These are phyloP conservation scores for Holothuria scabra DNA, from an alignment of 53 echinoderm and acorn worm species.

Conservation along the genomic window DNA sequence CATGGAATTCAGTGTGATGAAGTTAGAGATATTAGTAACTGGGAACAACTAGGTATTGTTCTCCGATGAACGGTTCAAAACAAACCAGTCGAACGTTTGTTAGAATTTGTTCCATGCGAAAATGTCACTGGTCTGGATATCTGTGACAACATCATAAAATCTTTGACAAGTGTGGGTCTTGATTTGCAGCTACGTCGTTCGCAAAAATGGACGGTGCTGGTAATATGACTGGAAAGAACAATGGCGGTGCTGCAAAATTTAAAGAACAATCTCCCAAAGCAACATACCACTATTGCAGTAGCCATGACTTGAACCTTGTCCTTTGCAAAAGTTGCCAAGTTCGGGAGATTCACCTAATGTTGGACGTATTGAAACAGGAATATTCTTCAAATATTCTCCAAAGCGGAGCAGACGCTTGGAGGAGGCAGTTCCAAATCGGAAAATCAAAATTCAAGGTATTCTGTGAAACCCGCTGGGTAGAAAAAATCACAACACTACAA, in stretches of 20 bases:
- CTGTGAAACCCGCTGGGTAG: conserved; percentile 63
- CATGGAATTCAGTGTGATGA: conserved; percentile 48
- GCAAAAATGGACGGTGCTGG: conserved; percentile 56
- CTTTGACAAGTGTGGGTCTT: not conserved
- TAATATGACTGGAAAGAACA: conserved; percentile 48
- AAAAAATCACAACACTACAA: conserved; percentile 50
- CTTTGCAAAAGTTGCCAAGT: conserved; percentile 46
- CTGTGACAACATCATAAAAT: conserved; percentile 14
- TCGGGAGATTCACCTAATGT: conserved; percentile 54
- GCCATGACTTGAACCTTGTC: conserved; percentile 51
- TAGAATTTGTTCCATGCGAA: conserved; percentile 47
- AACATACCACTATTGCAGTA: conserved; percentile 40
- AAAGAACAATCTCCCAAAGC: conserved; percentile 15
- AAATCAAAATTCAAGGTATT: conserved; percentile 52
- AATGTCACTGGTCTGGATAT: conserved; percentile 28
- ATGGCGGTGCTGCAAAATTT: conserved; percentile 37
- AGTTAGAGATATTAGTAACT: conserved; percentile 44
- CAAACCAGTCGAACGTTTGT: conserved; percentile 35
- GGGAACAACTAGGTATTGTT: conserved; percentile 51
- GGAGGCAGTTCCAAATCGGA: conserved; percentile 14
- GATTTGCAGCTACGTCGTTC: conserved; percentile 20
- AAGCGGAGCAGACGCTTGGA: conserved; percentile 41
- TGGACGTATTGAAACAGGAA: conserved; percentile 37
- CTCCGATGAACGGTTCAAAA: conserved; percentile 16
- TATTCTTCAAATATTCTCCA: conserved; percentile 59